Base-by-base conservation (phyloP, 2,888 invertebrate genomes). In the Piscicola geometra region DNA sequence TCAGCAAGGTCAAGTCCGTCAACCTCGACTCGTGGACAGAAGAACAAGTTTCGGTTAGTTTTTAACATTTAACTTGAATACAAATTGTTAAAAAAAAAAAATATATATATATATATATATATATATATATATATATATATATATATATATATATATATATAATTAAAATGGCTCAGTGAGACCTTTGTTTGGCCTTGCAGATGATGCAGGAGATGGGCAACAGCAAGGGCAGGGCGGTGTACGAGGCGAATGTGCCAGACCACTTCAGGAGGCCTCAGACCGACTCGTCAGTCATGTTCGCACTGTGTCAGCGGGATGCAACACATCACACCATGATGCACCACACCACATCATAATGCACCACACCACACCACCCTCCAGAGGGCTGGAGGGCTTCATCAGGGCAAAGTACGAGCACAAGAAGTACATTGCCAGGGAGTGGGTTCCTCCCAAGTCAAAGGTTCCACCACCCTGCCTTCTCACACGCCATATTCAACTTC, bases 11-110 rank as follows among this genome's bases (percentile, higher is more conserved):
- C 75, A 97, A 97, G 87, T 97, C 97, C 72, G 97, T 99, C 78
- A 99, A 97, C 86, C 88, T 99, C 78, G 99, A 99, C 87, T 89
- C 94, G 60, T 99, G 99, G 99, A 96, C 95, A 12, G 93, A 96
- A 0, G 97, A 98, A 85, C 99, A 99, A 90, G 93, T 96, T 80
- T 93, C 91, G 82, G 90, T 90, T 86, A 87, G 88, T 86, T 71
- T 28, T 28, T 30, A 9, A n/a, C 9, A 28, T 64, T 64, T 64
- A n/a, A 64, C 9, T 30, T 28, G 3, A 3, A 64, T 64, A n/a
- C 3, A 28, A 64, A 9, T 64, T 64, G 3, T 64, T n/a, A 68
- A 68, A 35, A 30, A n/a, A 25, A 33, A 33, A 28, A 68, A 68
- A 68, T 5, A 28, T 15, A 21, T 68, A 28, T 15, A 18, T n/a